Evolutionary conservation across 92 coral and sea anemone species (phyloP), one percentile per base, ranked within the genome.

Genomic region (Pocillopora grandis): DNA sequence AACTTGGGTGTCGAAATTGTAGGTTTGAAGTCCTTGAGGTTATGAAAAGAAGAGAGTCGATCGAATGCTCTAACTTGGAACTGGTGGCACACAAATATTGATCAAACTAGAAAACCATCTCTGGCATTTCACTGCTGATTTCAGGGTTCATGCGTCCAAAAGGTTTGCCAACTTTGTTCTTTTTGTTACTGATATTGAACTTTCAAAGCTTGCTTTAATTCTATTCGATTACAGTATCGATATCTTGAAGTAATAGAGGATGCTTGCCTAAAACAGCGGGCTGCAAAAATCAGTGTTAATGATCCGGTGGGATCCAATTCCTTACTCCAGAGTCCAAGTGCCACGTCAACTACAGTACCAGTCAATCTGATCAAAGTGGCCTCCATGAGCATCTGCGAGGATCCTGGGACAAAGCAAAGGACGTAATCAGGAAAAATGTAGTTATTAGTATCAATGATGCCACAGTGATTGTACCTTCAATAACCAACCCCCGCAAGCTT

Each of bases 401-500:
- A 9, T 85, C 78, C 67, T 85, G 84, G 88, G 68, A 85, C 14
- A 85, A 69, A 27, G 31, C 31, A 27, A 27, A 27, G 31, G 31
- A 27, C 31, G 31, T 85, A 69, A 52, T 85, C 64, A 58, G 69
- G 71, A 85, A 37, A 68, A 85, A 78, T 58, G 88, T 84, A 56
- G 88, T 78, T 61, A 85, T 84, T 18, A 85, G 78, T 65, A 67
- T 85, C 48, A 82, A 60, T 31, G 80, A 72, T 9, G 16, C 58
- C 75, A 85, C 88, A 76, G 31, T 56, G 76, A 86, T 71, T n/a
- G 71, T 72, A 20, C 12, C 58, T 70, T 85, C 84, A 37, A 48
- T 58, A 20, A 80, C 90, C 71, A 80, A 75, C 79, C 91, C 93
- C 5, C 63, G 69, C 37, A 70, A 78, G 52, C 93, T 91, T 17